A percentile compares a stretch with the other conserved stretches of the same genome.
Evolutionary conservation across 2,797 vertebrate species (phyloP).

Genomic region (Spatula versicolor): DNA sequence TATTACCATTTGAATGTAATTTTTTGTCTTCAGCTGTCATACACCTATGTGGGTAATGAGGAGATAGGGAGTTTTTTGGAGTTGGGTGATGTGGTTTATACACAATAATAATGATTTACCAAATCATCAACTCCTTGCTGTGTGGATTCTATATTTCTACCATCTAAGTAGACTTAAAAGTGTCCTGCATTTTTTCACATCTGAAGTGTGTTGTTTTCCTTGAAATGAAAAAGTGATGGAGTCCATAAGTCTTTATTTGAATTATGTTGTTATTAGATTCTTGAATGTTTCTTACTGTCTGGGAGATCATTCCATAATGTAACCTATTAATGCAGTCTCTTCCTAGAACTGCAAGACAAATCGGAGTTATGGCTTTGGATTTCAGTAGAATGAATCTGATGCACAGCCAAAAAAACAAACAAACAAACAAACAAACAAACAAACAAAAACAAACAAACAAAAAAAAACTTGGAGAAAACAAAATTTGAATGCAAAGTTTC

Average conservation of each 20-base stretch:
- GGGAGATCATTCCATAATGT: not conserved
- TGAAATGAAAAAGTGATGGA: not conserved
- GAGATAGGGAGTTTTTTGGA: not conserved
- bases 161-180: not conserved
- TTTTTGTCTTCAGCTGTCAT: rapidly evolving
- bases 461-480: not conserved
- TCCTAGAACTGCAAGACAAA: not conserved
- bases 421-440: not conserved
- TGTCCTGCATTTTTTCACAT: not conserved
- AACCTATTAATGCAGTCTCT: not conserved
- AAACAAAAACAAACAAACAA: no score
- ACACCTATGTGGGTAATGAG: not conserved
- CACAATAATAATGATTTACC: not conserved
- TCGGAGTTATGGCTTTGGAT: not conserved
- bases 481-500: not conserved
- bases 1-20: not conserved
- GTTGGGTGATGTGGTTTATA: not conserved
- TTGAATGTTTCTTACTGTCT: not conserved
- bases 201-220: not conserved
- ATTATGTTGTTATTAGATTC: not conserved
- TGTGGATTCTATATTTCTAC: not conserved
- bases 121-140: not conserved
- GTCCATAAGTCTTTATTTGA: not conserved
- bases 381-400: not conserved
- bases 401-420: not conserved